These are phyloP conservation scores for Apotomis betuletana DNA, from an alignment of 2,888 invertebrate genomes.

Conservation along the genomic window DNA sequence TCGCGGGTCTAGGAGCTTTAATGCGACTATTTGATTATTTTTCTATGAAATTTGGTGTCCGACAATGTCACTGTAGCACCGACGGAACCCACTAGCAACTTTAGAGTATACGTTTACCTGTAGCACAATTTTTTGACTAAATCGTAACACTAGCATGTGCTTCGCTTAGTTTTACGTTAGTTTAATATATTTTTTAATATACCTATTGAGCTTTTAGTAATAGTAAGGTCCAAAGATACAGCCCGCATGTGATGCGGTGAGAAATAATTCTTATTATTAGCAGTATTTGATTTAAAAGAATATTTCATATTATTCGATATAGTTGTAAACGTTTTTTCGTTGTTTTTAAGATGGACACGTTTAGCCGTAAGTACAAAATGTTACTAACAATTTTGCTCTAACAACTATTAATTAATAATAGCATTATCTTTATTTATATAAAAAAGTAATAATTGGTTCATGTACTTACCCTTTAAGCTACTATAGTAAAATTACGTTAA, in stretches of 20 bases:
- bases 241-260: conserved; percentile 67
- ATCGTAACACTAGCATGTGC: conserved; percentile 60
- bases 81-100: conserved; percentile 47
- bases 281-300: conserved; percentile 70
- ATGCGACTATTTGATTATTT: not conserved
- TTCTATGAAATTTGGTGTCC: not conserved
- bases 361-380: conserved; percentile 77
- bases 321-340: conserved; percentile 57
- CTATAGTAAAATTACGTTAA: conserved; percentile 54
- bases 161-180: conserved; percentile 70
- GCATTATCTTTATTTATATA: conserved; percentile 61
- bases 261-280: conserved; percentile 59
- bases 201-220: conserved; percentile 70
- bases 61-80: not conserved
- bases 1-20: not conserved
- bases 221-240: conserved; percentile 78
- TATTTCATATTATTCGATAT: conserved; percentile 53
- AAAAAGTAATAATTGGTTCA: conserved; percentile 65
- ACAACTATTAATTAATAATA: conserved; percentile 59
- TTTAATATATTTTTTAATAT: conserved; percentile 55
- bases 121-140: conserved; percentile 72
- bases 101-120: conserved; percentile 53
- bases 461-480: conserved; percentile 73
- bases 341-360: conserved; percentile 62
- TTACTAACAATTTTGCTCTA: conserved; percentile 72